Conservation (phyloP, 1,140 invertebrate species). For the Papilio polyxenes region DNA sequence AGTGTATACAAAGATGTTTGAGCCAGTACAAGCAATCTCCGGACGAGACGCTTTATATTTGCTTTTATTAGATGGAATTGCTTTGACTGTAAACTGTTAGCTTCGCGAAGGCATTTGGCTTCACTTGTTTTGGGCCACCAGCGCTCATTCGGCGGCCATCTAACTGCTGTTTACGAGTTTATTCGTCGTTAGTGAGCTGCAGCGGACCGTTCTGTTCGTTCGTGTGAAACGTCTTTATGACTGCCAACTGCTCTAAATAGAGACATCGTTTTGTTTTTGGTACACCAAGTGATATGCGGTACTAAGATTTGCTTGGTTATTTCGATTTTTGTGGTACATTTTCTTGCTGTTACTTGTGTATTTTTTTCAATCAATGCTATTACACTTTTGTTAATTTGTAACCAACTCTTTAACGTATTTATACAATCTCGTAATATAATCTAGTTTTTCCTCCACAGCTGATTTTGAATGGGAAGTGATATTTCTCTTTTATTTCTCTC, state of each 20-base stretch:
- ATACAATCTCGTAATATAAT: not conserved
- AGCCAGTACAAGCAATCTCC: constrained; percentile 11
- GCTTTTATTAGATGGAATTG: constrained; percentile 20
- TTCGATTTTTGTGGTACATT: not conserved
- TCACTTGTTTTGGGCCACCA: constrained; percentile 34
- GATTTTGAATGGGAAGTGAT: not conserved
- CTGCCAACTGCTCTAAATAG: constrained; percentile 20
- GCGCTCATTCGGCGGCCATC: constrained; percentile 34
- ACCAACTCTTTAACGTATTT: not conserved
- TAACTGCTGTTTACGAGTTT: constrained; percentile 45
- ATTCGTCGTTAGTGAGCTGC: constrained; percentile 34
- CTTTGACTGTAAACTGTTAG: constrained; percentile 24
- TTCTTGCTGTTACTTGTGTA: not conserved
- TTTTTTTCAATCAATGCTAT: not conserved
- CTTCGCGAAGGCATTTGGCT: constrained; percentile 28
- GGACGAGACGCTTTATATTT: constrained; percentile 25
- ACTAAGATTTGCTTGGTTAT: not conserved
- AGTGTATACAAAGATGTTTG: not conserved
- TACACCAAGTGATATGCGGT: not conserved
- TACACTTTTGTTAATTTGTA: not conserved
- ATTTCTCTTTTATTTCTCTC: constrained; percentile 17
- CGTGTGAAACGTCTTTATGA: constrained; percentile 42
- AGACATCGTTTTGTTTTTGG: constrained; percentile 28
- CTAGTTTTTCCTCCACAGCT: not conserved
- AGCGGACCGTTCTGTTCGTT: constrained; percentile 27